These are phyloP conservation scores for Cacatua alba DNA, from an alignment of 2,113 vertebrate genomes.

Conservation along the genomic window DNA sequence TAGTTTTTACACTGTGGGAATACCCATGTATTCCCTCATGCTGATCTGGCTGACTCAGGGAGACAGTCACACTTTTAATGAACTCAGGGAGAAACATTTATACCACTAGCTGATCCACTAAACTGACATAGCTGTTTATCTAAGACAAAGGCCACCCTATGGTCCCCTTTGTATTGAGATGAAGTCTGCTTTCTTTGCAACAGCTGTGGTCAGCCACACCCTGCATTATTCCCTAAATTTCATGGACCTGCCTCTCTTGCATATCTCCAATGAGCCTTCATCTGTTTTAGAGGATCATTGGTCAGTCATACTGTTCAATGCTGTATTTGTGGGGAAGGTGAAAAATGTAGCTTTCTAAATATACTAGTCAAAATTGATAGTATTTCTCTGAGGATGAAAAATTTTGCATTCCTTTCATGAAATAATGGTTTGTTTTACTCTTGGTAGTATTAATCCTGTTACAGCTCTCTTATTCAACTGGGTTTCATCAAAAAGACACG, in stretches of 20 bases:
- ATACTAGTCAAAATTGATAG: not conserved
- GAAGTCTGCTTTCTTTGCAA: not conserved
- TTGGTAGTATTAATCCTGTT: not conserved
- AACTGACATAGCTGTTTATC: not conserved
- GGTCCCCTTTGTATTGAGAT: not conserved
- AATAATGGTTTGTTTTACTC: not conserved
- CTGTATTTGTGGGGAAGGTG: not conserved
- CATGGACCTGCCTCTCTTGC: not conserved
- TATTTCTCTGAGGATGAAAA: not conserved
- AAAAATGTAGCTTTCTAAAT: not conserved
- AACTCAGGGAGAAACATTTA: not conserved
- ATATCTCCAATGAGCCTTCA: not conserved
- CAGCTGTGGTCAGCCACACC: not conserved
- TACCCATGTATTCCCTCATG: rapidly evolving
- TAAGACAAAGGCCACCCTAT: not conserved
- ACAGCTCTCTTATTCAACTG: not conserved
- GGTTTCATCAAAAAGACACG: not conserved
- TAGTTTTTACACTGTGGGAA: not conserved
- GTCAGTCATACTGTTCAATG: not conserved
- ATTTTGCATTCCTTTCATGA: not conserved
- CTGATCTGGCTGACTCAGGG: not conserved
- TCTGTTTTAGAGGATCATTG: not conserved
- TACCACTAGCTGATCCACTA: not conserved
- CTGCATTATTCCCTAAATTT: not conserved
- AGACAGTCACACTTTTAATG: not conserved